These are phyloP conservation scores for Odontothrips loti DNA, from an alignment of 2,888 invertebrate species.

Conservation along the genomic window DNA sequence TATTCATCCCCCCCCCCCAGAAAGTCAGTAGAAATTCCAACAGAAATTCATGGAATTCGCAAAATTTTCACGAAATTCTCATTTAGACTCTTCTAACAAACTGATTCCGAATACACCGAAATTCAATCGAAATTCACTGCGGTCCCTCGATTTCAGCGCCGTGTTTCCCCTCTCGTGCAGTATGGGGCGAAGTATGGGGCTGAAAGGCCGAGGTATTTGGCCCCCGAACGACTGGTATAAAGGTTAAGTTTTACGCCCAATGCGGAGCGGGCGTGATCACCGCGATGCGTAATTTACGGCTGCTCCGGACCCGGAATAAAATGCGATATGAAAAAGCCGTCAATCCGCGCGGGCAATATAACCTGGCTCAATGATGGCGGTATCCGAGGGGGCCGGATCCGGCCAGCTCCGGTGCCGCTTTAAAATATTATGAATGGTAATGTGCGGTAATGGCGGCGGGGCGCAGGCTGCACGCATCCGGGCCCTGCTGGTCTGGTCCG, in stretches of 20 bases:
- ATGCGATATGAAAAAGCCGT: conserved; percentile 17
- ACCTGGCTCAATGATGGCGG: neutral
- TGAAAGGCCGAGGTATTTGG: too few relatives aligned
- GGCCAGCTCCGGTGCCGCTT: neutral
- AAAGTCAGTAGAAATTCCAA: too few relatives aligned
- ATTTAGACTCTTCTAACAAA: too few relatives aligned
- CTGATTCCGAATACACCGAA: too few relatives aligned
- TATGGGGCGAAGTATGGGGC: too few relatives aligned
- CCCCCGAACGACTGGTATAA: neutral
- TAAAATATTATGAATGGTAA: conserved; percentile 27
- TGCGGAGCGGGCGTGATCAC: neutral
- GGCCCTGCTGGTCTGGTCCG: neutral
- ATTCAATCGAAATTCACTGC: too few relatives aligned
- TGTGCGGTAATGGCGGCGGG: neutral
- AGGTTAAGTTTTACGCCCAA: neutral
- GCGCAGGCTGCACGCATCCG: neutral
- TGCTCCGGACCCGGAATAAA: neutral
- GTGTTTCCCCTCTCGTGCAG: too few relatives aligned
- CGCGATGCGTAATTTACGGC: neutral
- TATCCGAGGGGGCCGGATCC: neutral
- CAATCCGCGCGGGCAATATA: neutral
- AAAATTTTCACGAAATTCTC: too few relatives aligned
- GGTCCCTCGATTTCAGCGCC: too few relatives aligned
- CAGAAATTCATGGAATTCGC: too few relatives aligned
- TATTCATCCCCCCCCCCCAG: too few relatives aligned